phyloP scores from a whole-genome alignment of 2,113 vertebrate species.

The Hemicordylus capensis region DNA sequence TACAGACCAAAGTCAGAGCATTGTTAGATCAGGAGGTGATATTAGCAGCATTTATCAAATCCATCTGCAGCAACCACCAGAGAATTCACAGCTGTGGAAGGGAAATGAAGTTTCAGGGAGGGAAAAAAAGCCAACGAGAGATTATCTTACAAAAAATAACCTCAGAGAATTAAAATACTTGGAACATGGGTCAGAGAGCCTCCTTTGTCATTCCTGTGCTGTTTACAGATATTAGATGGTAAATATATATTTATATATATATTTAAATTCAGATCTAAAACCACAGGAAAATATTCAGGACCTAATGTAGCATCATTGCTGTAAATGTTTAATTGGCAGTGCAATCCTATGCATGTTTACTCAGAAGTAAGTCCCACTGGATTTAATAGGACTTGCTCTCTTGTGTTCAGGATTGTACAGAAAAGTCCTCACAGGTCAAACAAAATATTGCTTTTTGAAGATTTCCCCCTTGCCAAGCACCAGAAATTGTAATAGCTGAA shows the following conservation, averaged over 20 bases:
- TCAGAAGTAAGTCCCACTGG: no score
- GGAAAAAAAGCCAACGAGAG: slow-evolving; percentile 24
- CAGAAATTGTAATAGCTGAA: not conserved
- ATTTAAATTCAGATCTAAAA: slow-evolving; percentile 13
- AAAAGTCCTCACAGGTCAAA: not conserved
- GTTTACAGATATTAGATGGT: not conserved
- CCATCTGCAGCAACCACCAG: slow-evolving; percentile 81
- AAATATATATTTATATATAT: slow-evolving; percentile 33
- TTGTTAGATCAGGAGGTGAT: slow-evolving; percentile 87
- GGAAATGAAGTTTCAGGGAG: slow-evolving; percentile 80
- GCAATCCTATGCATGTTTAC: not conserved
- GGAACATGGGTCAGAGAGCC: slow-evolving; percentile 4
- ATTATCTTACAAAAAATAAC: slow-evolving; percentile 52
- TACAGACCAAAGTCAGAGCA: slow-evolving; percentile 81
- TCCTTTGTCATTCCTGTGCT: slow-evolving; percentile 27
- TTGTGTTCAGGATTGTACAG: no score
- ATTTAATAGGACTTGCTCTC: no score
- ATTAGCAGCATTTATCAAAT: slow-evolving; percentile 91
- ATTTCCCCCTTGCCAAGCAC: not conserved
- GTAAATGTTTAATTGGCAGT: no score
- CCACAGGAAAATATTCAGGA: slow-evolving; percentile 38
- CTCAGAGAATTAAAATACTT: slow-evolving; percentile 53
- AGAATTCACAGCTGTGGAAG: slow-evolving; percentile 86
- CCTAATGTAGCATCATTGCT: not conserved
- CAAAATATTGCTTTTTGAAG: no score